These are phyloP conservation scores for Ophioderma brevispina DNA, from an alignment of 35 echinoderm and acorn worm genomes.

Conservation along the genomic window DNA sequence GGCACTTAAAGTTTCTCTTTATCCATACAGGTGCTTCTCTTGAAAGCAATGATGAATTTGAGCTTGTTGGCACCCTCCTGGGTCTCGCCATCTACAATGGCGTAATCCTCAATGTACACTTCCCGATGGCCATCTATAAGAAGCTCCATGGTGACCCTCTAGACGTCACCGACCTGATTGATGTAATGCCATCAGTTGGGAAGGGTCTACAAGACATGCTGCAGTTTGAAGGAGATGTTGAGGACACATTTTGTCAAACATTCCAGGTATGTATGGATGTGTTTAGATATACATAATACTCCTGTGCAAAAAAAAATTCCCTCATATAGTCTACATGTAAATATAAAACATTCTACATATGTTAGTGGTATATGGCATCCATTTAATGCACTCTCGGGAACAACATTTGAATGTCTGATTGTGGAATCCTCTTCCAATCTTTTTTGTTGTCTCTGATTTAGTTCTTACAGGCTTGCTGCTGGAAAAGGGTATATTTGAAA, in stretches of 20 bases:
- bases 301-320: no score
- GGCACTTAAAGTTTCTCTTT: no score
- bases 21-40: slow-evolving; percentile 52
- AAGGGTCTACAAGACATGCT: slow-evolving; percentile 79
- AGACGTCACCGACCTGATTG: slow-evolving; percentile 65
- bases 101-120: slow-evolving; percentile 86
- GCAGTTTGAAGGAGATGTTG: slow-evolving; percentile 86
- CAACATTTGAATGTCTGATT: no score
- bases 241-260: slow-evolving; percentile 87
- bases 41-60: slow-evolving; percentile 93
- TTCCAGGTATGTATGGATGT: slow-evolving; percentile 96
- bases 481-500: no score
- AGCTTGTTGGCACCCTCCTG: slow-evolving; percentile 88
- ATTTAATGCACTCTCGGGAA: no score
- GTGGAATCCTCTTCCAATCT: no score
- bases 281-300: no score
- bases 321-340: no score
- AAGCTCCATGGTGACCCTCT: slow-evolving; percentile 71
- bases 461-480: no score
- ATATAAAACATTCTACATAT: no score
- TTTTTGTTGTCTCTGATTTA: no score
- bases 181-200: slow-evolving; percentile 76
- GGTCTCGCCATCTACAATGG: slow-evolving; percentile 98
- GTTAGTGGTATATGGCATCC: background rate
- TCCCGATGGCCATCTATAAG: slow-evolving; percentile 92